Conservation (phyloP, 2,888 invertebrate species). For the Choristoneura rosaceana region DNA sequence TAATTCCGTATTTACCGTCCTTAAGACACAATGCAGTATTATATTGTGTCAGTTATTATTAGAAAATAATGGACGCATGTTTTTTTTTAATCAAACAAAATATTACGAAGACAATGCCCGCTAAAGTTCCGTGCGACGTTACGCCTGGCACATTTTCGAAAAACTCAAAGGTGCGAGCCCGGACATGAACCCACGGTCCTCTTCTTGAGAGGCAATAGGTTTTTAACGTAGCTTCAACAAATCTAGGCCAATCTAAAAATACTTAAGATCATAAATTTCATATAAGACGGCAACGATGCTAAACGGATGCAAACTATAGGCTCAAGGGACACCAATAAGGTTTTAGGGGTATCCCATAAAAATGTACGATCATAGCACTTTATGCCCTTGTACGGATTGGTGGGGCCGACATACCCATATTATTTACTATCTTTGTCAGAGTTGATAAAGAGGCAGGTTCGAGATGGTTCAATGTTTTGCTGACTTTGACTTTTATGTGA, state of each 20-base stretch:
- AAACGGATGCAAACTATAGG: constrained; percentile 46
- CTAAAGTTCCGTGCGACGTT: too few species aligned
- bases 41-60: too few species aligned
- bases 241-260: constrained; percentile 20
- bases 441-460: constrained; percentile 21
- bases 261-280: constrained; percentile 23
- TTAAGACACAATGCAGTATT: too few species aligned
- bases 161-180: too few species aligned
- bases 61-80: too few species aligned
- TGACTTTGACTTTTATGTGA: neutral
- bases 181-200: too few species aligned
- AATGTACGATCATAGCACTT: constrained; percentile 44
- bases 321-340: constrained; percentile 44
- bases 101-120: too few species aligned
- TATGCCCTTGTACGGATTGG: constrained; percentile 34
- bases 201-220: too few species aligned
- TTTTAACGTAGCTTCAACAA: neutral
- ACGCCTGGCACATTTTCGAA: too few species aligned
- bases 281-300: constrained; percentile 38
- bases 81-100: too few species aligned
- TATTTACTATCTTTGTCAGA: constrained; percentile 32
- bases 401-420: constrained; percentile 25
- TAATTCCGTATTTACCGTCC: too few species aligned
- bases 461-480: neutral
- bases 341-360: constrained; percentile 47